Evolutionary conservation across 2,888 invertebrate genomes (phyloP), one percentile per base, ranked within the genome.

Genomic region (Lasioglossum zephyrum): DNA sequence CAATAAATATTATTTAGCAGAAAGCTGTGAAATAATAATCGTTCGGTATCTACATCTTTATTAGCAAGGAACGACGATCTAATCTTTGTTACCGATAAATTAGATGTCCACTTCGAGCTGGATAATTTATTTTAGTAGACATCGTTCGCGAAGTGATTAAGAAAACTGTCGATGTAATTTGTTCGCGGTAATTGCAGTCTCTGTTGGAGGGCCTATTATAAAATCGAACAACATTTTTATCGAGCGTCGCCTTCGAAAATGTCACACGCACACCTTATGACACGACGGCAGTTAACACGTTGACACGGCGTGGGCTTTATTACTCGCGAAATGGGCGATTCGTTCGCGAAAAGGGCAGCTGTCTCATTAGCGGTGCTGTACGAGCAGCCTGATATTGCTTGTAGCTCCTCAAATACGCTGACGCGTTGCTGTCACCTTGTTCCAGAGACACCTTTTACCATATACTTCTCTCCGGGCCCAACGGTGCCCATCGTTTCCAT

Each of bases 291-390:
- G 81, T 87, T 81, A 88, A 88, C 87, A 82, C 80, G 84, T 84
- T 81, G 88, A 89, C 85, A 84, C 72, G 36, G 73, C 88, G 84
- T 84, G 88, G 87, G 86, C 89, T 92, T 93, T 92, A 93, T 91
- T 92, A 90, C 85, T 88, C 90, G 92, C 92, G 91, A 92, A 91
- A 92, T 93, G 91, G 92, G 89, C 90, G 89, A 92, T 92, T 92
- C 90, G 90, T 82, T 87, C 80, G 89, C 85, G 88, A 89, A 92
- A 92, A 91, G 93, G 92, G 92, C 92, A 92, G 92, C 90, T 90
- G 92, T 93, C 92, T 92, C 93, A 92, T 93, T 92, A 92, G 89
- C 87, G 88, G 86, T 72, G 86, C 79, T 77, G 81, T 82, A 77
- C 82, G 57, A 70, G 77, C 72, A 63, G 75, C 73, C 77, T 75